These are phyloP conservation scores for Drosophila kurseongensis DNA, from an alignment of 1,140 invertebrate genomes.

Conservation along the genomic window DNA sequence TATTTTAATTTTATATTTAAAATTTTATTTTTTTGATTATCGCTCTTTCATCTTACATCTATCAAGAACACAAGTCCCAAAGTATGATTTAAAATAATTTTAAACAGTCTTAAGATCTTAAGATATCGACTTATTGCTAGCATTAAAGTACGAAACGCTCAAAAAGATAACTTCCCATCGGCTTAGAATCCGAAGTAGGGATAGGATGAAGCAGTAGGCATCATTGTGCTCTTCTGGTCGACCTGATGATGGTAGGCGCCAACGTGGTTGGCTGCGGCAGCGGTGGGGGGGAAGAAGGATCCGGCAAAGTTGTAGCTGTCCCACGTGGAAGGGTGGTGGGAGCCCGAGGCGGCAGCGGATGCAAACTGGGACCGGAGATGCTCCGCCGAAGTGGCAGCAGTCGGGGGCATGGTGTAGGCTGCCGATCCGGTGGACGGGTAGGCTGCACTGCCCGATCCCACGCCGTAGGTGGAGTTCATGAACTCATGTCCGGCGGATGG, in stretches of 20 bases:
- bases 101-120: constrained; percentile 68
- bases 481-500: constrained; percentile 34
- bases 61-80: constrained; percentile 8
- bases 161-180: background rate
- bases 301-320: constrained; percentile 79
- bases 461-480: constrained; percentile 50
- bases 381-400: constrained; percentile 67
- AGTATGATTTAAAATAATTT: constrained; percentile 31
- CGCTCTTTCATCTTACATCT: constrained; percentile 5
- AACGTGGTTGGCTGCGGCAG: constrained; percentile 58
- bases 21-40: constrained; percentile 45
- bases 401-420: constrained; percentile 56
- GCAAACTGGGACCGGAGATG: constrained; percentile 80
- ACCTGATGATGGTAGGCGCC: constrained; percentile 65
- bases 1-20: constrained; percentile 27
- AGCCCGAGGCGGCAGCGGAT: constrained; percentile 69
- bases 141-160: background rate
- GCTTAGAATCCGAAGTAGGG: constrained; percentile 77
- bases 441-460: constrained; percentile 19
- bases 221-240: constrained; percentile 61
- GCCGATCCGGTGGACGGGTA: constrained; percentile 32
- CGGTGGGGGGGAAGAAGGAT: constrained; percentile 67
- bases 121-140: constrained; percentile 23
- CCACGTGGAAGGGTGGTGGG: constrained; percentile 71
- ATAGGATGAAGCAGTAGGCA: constrained; percentile 57